Evolutionary conservation across 2,113 vertebrate genomes (phyloP).

Genomic region (Tyrannus savana): DNA sequence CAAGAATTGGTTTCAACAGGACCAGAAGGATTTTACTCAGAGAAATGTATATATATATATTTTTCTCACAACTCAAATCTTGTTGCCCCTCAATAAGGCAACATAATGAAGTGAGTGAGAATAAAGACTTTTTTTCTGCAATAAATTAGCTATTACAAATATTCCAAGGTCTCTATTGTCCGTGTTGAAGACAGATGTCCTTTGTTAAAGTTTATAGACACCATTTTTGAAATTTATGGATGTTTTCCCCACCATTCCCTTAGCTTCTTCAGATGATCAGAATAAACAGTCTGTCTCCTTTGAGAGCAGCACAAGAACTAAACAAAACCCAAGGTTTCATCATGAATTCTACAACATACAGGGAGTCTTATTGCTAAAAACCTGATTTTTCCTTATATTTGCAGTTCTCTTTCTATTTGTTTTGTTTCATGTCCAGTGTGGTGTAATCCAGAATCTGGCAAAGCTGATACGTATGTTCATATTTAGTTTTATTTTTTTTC

Average conservation of each 20-base stretch:
- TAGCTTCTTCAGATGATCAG: background rate
- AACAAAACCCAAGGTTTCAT: background rate
- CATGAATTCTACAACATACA: background rate
- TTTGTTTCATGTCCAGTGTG: background rate
- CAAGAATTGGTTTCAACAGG: background rate
- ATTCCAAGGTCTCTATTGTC: background rate
- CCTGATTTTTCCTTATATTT: background rate
- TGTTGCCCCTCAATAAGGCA: background rate
- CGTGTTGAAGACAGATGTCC: conserved; percentile 2
- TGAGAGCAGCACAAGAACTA: background rate
- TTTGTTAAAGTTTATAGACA: conserved; percentile 7
- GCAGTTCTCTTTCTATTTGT: background rate
- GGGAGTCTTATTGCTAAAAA: background rate
- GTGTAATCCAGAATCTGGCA: background rate
- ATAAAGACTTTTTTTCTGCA: background rate
- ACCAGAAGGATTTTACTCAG: background rate
- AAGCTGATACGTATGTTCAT: accelerated
- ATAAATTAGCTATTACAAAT: background rate
- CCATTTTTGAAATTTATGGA: conserved; percentile 1
- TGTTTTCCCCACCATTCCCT: background rate
- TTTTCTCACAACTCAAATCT: background rate
- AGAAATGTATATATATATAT: background rate
- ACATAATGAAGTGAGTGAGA: background rate
- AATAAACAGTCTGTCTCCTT: background rate
- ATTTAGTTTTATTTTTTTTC: background rate